Percentiles rank a stretch among this genome's conserved stretches.
These are phyloP conservation scores for Procavia capensis DNA, from an alignment of 2,113 vertebrate species.

Conservation along the genomic window DNA sequence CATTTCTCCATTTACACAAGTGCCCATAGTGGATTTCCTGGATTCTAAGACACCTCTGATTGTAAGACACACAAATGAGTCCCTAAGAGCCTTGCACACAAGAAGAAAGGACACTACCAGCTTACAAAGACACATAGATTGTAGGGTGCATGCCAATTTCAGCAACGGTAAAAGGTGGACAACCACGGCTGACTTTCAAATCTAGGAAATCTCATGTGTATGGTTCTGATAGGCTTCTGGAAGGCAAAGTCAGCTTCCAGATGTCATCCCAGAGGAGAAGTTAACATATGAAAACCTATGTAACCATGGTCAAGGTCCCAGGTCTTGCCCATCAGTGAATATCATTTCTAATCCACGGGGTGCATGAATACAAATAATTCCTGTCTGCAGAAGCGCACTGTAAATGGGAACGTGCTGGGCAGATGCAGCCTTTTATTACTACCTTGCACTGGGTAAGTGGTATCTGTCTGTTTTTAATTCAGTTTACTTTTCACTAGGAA, in stretches of 20 bases:
- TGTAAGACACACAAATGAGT: neutral
- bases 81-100: neutral
- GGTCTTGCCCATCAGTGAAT: neutral
- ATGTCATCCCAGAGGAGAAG: neutral
- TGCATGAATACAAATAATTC: fast-evolving
- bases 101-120: neutral
- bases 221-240: neutral
- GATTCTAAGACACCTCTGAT: fast-evolving
- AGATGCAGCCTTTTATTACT: neutral
- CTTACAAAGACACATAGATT: neutral
- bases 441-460: neutral
- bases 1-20: fast-evolving
- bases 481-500: neutral
- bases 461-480: neutral
- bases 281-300: neutral
- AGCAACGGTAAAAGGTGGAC: neutral
- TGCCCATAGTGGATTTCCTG: neutral
- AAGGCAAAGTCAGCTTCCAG: neutral
- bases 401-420: neutral
- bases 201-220: neutral
- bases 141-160: neutral
- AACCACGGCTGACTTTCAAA: neutral
- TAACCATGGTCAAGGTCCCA: neutral
- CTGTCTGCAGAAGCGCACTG: too few relatives aligned
- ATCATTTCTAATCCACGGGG: fast-evolving